phyloP scores from a whole-genome alignment of 2,797 vertebrate species.

The Sparidentex hasta region DNA sequence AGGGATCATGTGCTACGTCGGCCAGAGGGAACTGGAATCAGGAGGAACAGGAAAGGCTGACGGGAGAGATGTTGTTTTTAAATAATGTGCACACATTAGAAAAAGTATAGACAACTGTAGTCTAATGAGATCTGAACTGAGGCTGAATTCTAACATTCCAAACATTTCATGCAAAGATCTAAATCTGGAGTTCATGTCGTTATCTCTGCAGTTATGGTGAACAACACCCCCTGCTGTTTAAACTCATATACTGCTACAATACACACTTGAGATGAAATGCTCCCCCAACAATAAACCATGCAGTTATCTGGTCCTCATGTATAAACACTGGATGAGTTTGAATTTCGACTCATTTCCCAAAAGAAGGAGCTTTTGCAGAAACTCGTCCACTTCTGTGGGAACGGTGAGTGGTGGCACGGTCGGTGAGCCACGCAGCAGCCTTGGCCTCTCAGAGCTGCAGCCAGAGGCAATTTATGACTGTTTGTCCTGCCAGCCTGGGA shows the following conservation, averaged over 20 bases:
- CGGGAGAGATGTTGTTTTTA: slow-evolving; percentile 1
- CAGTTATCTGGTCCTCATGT: neutral
- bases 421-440: slow-evolving; percentile 7
- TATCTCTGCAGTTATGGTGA: slow-evolving; percentile 1
- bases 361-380: neutral
- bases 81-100: neutral
- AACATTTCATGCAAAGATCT: slow-evolving; percentile 32
- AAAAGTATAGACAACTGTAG: neutral
- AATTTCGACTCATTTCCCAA: slow-evolving; percentile 8
- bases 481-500: slow-evolving; percentile 30
- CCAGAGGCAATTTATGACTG: slow-evolving; percentile 37
- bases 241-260: neutral
- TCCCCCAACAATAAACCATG: neutral
- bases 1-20: slow-evolving; percentile 11
- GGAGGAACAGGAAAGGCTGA: neutral
- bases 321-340: slow-evolving; percentile 3
- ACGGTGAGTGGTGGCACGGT: neutral
- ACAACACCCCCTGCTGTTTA: slow-evolving; percentile 65
- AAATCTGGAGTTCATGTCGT: neutral
- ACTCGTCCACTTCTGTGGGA: neutral
- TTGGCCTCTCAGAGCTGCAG: slow-evolving; percentile 13
- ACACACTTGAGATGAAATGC: neutral
- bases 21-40: slow-evolving; percentile 7
- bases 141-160: neutral
- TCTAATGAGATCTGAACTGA: neutral